phyloP scores from a whole-genome alignment of 2,113 vertebrate species.

The Gambusia affinis region DNA sequence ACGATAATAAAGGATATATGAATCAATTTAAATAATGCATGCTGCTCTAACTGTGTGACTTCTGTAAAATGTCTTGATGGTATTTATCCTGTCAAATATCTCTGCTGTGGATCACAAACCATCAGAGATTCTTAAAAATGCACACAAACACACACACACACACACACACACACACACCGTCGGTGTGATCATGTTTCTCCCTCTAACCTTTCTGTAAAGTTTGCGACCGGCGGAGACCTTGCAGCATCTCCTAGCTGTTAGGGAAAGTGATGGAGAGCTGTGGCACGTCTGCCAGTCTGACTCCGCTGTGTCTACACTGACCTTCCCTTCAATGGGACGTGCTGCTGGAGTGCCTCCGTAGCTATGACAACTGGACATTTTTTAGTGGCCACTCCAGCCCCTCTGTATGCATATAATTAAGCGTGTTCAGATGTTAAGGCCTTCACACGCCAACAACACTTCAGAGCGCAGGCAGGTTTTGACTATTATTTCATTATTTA shows the following conservation, averaged over 20 bases:
- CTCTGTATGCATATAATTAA: conserved; percentile 52
- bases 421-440: conserved; percentile 35
- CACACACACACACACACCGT: neutral
- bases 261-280: conserved; percentile 22
- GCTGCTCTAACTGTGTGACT: too few relatives aligned
- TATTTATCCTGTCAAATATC: neutral
- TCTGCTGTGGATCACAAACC: too few relatives aligned
- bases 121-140: neutral
- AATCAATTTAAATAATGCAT: too few relatives aligned
- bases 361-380: conserved; percentile 61
- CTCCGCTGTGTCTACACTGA: conserved; percentile 57
- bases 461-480: conserved; percentile 13
- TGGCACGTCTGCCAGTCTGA: conserved; percentile 45
- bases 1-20: too few relatives aligned
- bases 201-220: conserved; percentile 6
- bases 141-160: too few relatives aligned
- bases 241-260: conserved; percentile 11
- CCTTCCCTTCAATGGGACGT: conserved; percentile 55
- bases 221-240: conserved; percentile 2
- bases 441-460: conserved; percentile 14
- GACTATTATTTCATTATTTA: neutral
- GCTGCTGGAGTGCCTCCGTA: conserved; percentile 48
- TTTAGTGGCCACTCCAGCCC: conserved; percentile 51
- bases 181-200: neutral
- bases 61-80: too few relatives aligned